Conservation (phyloP, 2,888 invertebrate species). For the Brachyptera putata region DNA sequence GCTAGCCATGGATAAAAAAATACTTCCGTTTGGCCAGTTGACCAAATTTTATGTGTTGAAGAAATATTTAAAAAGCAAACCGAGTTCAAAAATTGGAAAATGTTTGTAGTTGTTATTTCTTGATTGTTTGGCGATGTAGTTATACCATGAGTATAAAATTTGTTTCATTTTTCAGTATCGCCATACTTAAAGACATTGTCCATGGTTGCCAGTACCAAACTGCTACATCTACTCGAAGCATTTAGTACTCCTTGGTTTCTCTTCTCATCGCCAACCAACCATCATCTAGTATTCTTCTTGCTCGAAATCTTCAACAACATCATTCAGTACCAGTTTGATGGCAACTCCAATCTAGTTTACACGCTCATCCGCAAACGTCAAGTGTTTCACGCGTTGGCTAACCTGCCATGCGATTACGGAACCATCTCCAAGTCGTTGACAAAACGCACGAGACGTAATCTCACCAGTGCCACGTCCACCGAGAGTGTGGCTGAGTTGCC, state of each 20-base stretch:
- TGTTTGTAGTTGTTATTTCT: no score
- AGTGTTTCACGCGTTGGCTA: constrained; percentile 96
- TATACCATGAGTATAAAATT: no score
- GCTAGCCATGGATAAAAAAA: no score
- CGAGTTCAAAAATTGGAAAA: no score
- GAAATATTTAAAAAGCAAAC: no score
- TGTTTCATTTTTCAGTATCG: constrained; percentile 64
- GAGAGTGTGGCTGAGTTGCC: constrained; percentile 59
- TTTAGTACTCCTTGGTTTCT: constrained; percentile 99
- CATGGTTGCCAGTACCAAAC: constrained; percentile 97
- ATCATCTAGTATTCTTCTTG: constrained; percentile 96
- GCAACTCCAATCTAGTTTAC: constrained; percentile 97
- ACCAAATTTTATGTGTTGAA: no score
- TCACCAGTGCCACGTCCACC: constrained; percentile 41
- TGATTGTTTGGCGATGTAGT: no score
- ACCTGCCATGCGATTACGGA: constrained; percentile 88
- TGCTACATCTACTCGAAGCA: constrained; percentile 93
- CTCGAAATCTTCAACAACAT: constrained; percentile 99
- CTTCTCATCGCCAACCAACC: constrained; percentile 92
- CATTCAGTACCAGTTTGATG: constrained; percentile 98
- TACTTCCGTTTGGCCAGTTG: no score
- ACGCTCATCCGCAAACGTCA: constrained; percentile 98
- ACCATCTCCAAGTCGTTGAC: constrained; percentile 75
- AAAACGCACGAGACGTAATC: constrained; percentile 50
- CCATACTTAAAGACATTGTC: constrained; percentile 98